Evolutionary conservation across 2,113 vertebrate genomes (phyloP), one percentile per base, ranked within the genome.

Genomic region (Penelope pileata): DNA sequence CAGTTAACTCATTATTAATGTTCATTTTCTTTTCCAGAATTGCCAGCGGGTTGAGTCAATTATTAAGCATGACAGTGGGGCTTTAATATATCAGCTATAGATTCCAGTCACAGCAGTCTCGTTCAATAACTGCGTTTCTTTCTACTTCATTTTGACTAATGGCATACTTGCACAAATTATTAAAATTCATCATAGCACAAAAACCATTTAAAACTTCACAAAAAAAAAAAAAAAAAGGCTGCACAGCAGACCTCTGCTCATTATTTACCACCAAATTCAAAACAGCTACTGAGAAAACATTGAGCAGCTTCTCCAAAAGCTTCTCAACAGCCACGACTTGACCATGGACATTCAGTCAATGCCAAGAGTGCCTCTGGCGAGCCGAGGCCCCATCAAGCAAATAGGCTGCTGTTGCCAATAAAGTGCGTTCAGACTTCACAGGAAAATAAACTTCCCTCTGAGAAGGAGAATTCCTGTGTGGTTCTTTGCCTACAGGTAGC

Each of bases 121-220:
- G 96, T 97, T 96, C 91, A 93, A 92, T 97, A 97, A 97, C 94
- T 97, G 92, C 75, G 76, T 95, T 96, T 96, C 95, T 94, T 97
- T 96, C 76, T 59, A 84, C 86, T 90, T 96, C 88, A 53, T 94
- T 96, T 97, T 96, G 92, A 96, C 91, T 97, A 95, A 96, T 96
- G 53, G 92, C 93, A 91, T 86, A 94, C 94, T 96, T 96, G 94
- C 3, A 89, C 79, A 92, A 96, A 97, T 97, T 96, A 97, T 86
- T 91, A 96, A 96, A 96, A 96, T 96, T 95, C 66, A 88, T 93
- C 67, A 59, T 27, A 21, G 83, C 83, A 84, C 88, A 89, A 70
- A 95, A 95, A 88, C 58, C 51, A 22, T 94, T 86, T 94, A 80
- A 95, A 94, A 90, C 51, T 66, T 82, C 93, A 75, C 45, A 24